phyloP scores from a whole-genome alignment of 2,797 vertebrate genomes.

The Girardinus metallicus region DNA sequence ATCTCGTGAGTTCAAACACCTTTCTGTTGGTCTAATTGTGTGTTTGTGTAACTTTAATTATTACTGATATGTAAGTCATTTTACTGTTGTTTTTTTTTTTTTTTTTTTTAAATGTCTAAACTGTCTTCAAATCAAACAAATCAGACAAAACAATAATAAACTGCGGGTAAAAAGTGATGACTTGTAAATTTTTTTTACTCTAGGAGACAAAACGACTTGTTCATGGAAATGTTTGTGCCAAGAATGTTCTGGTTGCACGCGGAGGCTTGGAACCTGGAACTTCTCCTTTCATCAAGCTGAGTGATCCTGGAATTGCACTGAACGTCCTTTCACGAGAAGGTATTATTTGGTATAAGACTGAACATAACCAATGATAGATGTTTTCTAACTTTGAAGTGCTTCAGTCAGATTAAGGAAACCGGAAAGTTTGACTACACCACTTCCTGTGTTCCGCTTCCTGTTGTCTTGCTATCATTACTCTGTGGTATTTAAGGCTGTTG shows the following conservation, averaged over 20 bases:
- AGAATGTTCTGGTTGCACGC: slow-evolving; percentile 90
- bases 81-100: too few relatives aligned
- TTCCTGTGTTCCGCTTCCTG: slow-evolving; percentile 67
- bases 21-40: not conserved
- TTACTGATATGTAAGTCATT: not conserved
- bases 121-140: not conserved
- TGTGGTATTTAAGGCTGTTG: not conserved
- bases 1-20: slow-evolving; percentile 85
- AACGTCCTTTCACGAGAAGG: slow-evolving; percentile 89
- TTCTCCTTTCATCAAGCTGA: slow-evolving; percentile 91
- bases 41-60: not conserved
- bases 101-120: too few relatives aligned
- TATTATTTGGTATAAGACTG: slow-evolving; percentile 41
- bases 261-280: slow-evolving; percentile 83
- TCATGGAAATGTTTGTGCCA: slow-evolving; percentile 93
- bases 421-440: slow-evolving; percentile 58
- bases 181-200: not conserved
- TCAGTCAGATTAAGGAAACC: slow-evolving; percentile 58
- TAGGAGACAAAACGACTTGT: slow-evolving; percentile 90
- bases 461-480: slow-evolving; percentile 39
- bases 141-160: not conserved
- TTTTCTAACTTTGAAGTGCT: slow-evolving; percentile 6
- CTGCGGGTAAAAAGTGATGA: not conserved
- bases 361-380: not conserved
- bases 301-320: slow-evolving; percentile 89